These are phyloP conservation scores for Salmo trutta DNA, from an alignment of 2,797 vertebrate species.

Conservation along the genomic window DNA sequence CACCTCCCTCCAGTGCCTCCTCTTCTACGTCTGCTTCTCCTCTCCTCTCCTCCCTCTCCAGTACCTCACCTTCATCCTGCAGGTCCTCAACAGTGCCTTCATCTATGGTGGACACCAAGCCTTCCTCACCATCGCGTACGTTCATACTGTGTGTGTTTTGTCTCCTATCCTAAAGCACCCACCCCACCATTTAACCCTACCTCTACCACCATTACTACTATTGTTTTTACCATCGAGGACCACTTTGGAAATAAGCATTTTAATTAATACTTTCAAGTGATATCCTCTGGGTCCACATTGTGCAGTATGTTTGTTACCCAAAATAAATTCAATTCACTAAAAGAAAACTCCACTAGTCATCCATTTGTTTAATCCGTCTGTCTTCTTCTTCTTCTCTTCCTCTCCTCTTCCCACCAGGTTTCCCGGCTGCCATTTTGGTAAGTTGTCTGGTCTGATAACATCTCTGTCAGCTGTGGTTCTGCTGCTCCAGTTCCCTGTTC, in stretches of 20 bases:
- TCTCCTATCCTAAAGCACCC: no score
- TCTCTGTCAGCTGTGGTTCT: conserved; percentile 30
- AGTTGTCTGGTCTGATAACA: conserved; percentile 26
- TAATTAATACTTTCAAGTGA: no score
- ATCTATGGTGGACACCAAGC: conserved; percentile 86
- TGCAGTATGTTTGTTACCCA: no score
- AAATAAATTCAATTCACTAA: no score
- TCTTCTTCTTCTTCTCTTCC: background rate
- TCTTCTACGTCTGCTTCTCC: conserved; percentile 47
- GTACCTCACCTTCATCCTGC: conserved; percentile 83
- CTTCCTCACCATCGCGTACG: conserved; percentile 83
- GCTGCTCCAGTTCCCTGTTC: conserved; percentile 34
- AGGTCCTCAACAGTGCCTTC: conserved; percentile 89
- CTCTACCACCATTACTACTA: background rate
- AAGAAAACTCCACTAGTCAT: no score
- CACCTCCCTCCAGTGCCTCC: conserved; percentile 25
- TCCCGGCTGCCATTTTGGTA: conserved; percentile 35
- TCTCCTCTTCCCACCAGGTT: conserved; percentile 20
- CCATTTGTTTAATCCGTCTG: no score
- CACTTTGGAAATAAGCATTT: no score
- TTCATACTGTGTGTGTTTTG: background rate
- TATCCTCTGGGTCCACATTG: no score
- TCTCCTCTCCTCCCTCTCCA: conserved; percentile 78
- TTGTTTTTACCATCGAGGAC: no score
- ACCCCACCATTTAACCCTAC: background rate